A percentile compares a stretch with the other conserved stretches of the same genome.
Conservation (phyloP, 2,888 invertebrate genomes). For the Melolontha melolontha region DNA sequence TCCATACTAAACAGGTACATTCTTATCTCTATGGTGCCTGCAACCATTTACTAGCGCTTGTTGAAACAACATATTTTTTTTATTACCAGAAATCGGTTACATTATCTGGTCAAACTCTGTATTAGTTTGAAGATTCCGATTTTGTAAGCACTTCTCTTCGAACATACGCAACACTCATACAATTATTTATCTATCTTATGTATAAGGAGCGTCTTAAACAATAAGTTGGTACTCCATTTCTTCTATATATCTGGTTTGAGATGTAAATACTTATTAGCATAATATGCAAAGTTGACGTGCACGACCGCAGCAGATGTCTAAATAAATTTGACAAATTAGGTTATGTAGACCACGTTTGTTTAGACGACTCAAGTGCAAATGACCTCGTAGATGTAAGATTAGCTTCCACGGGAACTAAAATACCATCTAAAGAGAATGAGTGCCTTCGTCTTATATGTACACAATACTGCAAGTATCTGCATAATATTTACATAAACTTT, state of each 20-base stretch:
- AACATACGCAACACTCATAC: too few species aligned
- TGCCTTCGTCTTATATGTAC: too few species aligned
- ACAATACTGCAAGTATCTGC: too few species aligned
- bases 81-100: conserved; percentile 10
- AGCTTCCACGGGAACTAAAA: conserved; percentile 1
- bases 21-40: conserved; percentile 45
- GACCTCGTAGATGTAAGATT: conserved; percentile 30
- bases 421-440: conserved; percentile 30
- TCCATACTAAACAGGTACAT: conserved; percentile 9
- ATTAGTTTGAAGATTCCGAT: too few species aligned
- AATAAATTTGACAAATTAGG: conserved; percentile 50
- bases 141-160: too few species aligned
- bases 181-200: too few species aligned
- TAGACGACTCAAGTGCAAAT: conserved; percentile 44
- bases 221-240: too few species aligned
- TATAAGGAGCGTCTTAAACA: too few species aligned
- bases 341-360: conserved; percentile 43
- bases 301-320: conserved; percentile 45
- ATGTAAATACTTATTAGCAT: conserved; percentile 40
- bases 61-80: conserved; percentile 12
- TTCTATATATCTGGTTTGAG: neutral
- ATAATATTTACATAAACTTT: too few species aligned
- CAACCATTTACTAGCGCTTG: conserved; percentile 43
- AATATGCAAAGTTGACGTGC: conserved; percentile 46
- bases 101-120: neutral